These are phyloP conservation scores for Phylloscopus trochilus DNA, from an alignment of 2,113 vertebrate species.

Conservation along the genomic window DNA sequence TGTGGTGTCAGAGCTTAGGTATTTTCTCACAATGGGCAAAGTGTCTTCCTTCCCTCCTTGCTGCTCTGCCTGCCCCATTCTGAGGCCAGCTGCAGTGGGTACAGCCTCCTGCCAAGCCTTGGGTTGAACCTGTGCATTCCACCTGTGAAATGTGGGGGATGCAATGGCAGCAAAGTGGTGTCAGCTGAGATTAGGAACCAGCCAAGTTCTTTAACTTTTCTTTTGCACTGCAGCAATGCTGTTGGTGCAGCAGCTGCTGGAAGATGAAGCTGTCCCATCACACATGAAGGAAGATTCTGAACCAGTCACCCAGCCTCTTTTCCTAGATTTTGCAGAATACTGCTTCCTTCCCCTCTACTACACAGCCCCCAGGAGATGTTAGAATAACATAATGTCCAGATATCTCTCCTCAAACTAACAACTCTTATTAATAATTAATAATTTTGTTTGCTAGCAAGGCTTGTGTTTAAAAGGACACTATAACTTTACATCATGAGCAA, in stretches of 20 bases:
- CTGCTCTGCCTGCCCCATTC: rapidly evolving
- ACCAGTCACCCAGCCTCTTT: background rate
- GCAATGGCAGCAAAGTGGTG: background rate
- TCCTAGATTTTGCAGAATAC: background rate
- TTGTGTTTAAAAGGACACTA: background rate
- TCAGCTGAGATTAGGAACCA: background rate
- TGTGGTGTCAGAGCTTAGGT: background rate
- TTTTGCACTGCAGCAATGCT: background rate
- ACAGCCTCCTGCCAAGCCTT: background rate
- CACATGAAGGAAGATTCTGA: background rate
- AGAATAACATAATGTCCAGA: background rate
- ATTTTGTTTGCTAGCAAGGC: background rate
- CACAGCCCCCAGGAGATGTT: background rate
- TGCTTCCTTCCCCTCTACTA: background rate
- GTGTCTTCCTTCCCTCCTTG: rapidly evolving
- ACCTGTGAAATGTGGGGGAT: background rate
- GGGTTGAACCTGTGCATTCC: background rate
- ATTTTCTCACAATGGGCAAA: background rate
- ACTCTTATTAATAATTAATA: background rate
- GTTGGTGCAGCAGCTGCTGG: background rate
- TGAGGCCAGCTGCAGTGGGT: background rate
- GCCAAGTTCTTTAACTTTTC: background rate
- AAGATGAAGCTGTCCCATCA: background rate
- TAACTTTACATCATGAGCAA: background rate
- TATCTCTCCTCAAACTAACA: background rate